Evolutionary conservation across 2,797 vertebrate genomes (phyloP).

Genomic region (Sciurus carolinensis): DNA sequence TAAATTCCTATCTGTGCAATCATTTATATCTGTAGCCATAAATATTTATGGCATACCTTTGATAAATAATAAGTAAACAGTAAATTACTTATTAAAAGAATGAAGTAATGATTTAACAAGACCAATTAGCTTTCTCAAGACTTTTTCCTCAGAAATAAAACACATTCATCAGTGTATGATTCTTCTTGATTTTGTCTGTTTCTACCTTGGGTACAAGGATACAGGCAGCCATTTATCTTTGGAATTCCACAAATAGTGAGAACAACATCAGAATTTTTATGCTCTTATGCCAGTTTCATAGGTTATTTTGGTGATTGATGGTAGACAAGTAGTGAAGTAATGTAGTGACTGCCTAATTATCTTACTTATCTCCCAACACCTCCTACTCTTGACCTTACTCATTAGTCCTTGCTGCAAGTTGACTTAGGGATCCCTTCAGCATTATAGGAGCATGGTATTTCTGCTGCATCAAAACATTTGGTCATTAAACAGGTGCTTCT

Average conservation of each 20-base stretch:
- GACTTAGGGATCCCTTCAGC: not conserved
- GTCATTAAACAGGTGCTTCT: not conserved
- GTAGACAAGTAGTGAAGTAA: not conserved
- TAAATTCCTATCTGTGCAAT: not conserved
- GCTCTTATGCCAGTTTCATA: not conserved
- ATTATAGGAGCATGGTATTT: not conserved
- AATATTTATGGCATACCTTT: not conserved
- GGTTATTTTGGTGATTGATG: not conserved
- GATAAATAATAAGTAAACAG: not conserved
- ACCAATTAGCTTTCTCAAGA: not conserved
- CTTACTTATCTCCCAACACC: not conserved
- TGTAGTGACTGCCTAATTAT: not conserved
- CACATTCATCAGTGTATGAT: not conserved
- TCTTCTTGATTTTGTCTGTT: not conserved
- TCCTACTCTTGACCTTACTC: not conserved
- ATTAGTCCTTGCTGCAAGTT: not conserved
- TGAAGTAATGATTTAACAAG: constrained; percentile 15
- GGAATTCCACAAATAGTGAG: not conserved
- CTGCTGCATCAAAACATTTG: not conserved
- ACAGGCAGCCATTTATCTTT: not conserved
- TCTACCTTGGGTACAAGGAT: not conserved
- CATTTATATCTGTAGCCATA: not conserved
- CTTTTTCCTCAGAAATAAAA: not conserved
- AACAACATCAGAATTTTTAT: not conserved
- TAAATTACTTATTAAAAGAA: constrained; percentile 31